Conservation (phyloP, 2,888 invertebrate genomes). For the Drosophila neotestacea region DNA sequence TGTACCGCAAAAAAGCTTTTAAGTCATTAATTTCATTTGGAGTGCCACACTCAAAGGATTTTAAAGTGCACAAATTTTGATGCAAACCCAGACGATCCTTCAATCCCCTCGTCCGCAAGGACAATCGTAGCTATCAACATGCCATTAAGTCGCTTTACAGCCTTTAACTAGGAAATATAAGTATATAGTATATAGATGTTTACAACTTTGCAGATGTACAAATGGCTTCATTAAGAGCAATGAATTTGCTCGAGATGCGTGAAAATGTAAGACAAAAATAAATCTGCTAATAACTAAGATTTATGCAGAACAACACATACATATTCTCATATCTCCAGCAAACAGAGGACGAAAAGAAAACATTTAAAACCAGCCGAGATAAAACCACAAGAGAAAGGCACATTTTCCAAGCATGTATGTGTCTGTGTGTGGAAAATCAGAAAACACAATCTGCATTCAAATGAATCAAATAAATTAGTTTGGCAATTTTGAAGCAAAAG, state of each 20-base stretch:
- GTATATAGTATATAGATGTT: neutral
- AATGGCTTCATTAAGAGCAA: conserved; percentile 43
- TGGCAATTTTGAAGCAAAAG: conserved; percentile 53
- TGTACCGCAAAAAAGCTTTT: conserved; percentile 83
- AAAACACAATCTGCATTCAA: conserved; percentile 74
- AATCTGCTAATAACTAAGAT: conserved; percentile 78
- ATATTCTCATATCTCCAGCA: conserved; percentile 8
- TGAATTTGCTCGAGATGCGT: conserved; percentile 64
- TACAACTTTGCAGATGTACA: conserved; percentile 2
- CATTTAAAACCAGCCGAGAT: conserved; percentile 49
- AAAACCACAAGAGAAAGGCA: conserved; percentile 33
- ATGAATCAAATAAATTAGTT: conserved; percentile 79
- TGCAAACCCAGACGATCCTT: conserved; percentile 31
- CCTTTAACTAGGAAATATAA: conserved; percentile 7
- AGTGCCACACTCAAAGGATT: conserved; percentile 70
- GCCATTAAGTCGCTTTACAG: conserved; percentile 28
- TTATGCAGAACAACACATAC: conserved; percentile 53
- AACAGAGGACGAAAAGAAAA: conserved; percentile 12
- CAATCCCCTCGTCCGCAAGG: conserved; percentile 1
- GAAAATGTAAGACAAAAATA: conserved; percentile 71
- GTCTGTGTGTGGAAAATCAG: conserved; percentile 35
- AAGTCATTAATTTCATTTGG: conserved; percentile 79
- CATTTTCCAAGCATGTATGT: conserved; percentile 12
- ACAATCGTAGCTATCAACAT: conserved; percentile 12
- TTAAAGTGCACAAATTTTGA: conserved; percentile 66